Evolutionary conservation across 2,888 invertebrate species (phyloP).

Genomic region (Cerceris ruficornis): DNA sequence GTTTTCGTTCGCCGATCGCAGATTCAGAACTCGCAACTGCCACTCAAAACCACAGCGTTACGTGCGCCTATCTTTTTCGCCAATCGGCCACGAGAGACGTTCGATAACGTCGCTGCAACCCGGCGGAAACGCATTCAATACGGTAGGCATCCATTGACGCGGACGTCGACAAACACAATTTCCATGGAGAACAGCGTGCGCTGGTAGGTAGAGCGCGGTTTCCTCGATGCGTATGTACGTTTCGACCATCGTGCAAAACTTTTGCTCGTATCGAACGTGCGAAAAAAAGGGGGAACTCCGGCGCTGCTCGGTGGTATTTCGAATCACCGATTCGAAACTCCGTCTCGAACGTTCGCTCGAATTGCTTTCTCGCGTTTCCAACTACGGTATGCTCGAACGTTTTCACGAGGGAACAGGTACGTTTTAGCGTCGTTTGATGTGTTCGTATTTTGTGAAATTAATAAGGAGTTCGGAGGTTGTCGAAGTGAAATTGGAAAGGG

Average conservation of each 20-base stretch:
- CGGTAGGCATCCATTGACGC: conserved; percentile 28
- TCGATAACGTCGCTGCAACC: conserved; percentile 34
- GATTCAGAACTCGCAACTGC: too few species aligned
- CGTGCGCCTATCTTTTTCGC: conserved; percentile 34
- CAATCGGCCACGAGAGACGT: conserved; percentile 39
- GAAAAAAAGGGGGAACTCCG: conserved; percentile 7
- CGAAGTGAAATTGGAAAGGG: too few species aligned
- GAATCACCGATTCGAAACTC: conserved; percentile 50
- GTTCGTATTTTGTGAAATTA: too few species aligned
- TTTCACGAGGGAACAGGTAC: neutral
- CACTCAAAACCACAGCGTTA: neutral
- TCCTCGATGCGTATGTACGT: too few species aligned
- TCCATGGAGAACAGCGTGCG: neutral
- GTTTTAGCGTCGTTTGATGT: neutral
- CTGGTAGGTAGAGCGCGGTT: neutral
- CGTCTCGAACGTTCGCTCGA: conserved; percentile 14
- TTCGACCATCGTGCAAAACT: neutral
- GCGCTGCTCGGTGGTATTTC: conserved; percentile 33
- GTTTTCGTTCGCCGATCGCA: too few species aligned
- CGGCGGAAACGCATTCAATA: conserved; percentile 35
- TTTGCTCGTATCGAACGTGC: conserved; percentile 2
- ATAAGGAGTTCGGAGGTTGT: too few species aligned
- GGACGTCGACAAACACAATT: conserved; percentile 3
- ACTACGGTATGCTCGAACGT: neutral
- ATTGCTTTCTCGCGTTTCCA: conserved; percentile 28